Evolutionary conservation across 2,888 invertebrate species (phyloP).

Genomic region (Pyrocoelia pectoralis): DNA sequence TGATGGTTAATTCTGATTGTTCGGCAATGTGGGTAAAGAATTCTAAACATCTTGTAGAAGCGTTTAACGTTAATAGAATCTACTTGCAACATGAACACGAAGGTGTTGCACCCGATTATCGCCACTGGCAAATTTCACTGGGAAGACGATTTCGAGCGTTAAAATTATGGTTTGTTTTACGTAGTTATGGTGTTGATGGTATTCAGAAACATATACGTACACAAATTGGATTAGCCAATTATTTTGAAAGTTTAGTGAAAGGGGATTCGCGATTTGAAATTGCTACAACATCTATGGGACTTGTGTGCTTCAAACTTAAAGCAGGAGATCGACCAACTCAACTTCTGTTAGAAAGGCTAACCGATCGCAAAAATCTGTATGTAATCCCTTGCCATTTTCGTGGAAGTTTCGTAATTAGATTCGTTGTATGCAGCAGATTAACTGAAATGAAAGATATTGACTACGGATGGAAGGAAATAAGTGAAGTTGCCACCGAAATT

Average conservation of each 20-base stretch:
- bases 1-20: constrained; percentile 95
- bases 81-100: constrained; percentile 81
- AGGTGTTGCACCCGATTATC: constrained; percentile 68
- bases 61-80: constrained; percentile 90
- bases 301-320: constrained; percentile 90
- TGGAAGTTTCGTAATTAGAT: constrained; percentile 76
- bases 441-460: constrained; percentile 76
- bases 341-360: constrained; percentile 74
- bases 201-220: constrained; percentile 79
- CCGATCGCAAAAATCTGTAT: constrained; percentile 79
- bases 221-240: constrained; percentile 76
- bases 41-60: constrained; percentile 79
- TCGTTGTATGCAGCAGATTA: constrained; percentile 81
- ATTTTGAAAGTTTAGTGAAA: constrained; percentile 77
- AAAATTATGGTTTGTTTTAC: constrained; percentile 93
- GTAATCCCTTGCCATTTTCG: constrained; percentile 79
- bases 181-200: constrained; percentile 82
- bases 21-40: constrained; percentile 93
- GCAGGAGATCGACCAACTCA: constrained; percentile 76
- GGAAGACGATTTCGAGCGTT: constrained; percentile 88
- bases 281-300: constrained; percentile 61
- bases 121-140: constrained; percentile 89
- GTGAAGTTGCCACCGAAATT: constrained; percentile 30
- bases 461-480: constrained; percentile 68
- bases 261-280: constrained; percentile 83